phyloP scores from a whole-genome alignment of 2,888 invertebrate genomes.

The Xanthorhoe designata region DNA sequence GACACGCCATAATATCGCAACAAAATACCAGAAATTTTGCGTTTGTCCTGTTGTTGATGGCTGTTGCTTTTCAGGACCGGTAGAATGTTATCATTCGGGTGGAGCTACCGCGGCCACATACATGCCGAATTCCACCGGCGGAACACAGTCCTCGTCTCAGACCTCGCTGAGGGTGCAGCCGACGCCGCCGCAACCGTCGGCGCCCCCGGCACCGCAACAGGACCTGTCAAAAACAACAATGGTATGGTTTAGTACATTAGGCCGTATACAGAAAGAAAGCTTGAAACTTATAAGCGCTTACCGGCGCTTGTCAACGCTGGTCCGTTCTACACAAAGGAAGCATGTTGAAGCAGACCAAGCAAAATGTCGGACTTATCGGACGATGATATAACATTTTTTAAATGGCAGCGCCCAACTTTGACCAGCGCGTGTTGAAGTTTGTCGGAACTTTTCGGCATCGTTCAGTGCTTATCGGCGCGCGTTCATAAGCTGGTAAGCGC shows the following conservation, averaged over 20 bases:
- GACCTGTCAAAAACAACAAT: conserved; percentile 76
- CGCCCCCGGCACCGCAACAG: conserved; percentile 74
- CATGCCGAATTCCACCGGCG: conserved; percentile 66
- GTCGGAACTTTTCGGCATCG: too few species aligned
- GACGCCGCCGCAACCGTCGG: conserved; percentile 72
- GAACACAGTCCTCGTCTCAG: conserved; percentile 66
- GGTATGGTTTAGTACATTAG: conserved; percentile 53
- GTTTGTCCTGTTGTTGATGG: conserved; percentile 1
- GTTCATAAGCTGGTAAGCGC: too few species aligned
- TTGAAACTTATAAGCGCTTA: too few species aligned
- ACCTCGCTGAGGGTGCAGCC: conserved; percentile 67
- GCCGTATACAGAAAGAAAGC: neutral
- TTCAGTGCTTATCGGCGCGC: too few species aligned
- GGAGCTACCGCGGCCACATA: conserved; percentile 68
- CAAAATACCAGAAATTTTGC: neutral
- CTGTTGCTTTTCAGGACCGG: conserved; percentile 62
- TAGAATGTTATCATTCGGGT: conserved; percentile 77
- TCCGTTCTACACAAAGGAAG: too few species aligned
- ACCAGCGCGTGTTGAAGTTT: too few species aligned
- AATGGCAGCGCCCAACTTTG: too few species aligned
- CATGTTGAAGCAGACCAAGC: too few species aligned
- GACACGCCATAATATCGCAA: too few species aligned
- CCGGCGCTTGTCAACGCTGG: too few species aligned
- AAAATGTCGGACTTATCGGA: too few species aligned
- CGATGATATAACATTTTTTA: too few species aligned